Conservation (phyloP, 30 jellyfish, hydroid and myxozoan species). For the Aurelia aurita region DNA sequence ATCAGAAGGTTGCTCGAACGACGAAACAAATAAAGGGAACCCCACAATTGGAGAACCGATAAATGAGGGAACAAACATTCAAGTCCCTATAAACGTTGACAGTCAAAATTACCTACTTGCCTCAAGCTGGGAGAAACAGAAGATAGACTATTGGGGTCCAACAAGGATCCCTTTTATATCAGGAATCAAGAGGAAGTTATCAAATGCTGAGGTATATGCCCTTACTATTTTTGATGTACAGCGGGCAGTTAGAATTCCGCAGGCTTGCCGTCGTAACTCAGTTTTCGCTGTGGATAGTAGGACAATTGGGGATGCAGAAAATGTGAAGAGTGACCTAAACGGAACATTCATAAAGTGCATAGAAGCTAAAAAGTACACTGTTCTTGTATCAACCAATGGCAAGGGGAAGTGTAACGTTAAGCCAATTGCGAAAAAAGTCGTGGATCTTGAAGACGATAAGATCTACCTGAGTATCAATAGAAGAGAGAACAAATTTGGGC, state of each 20-base stretch:
- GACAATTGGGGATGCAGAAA: not conserved
- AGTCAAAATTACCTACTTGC: too few relatives aligned
- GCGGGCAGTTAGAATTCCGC: slow-evolving; percentile 13
- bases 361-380: slow-evolving; percentile 2
- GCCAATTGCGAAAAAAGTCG: not conserved
- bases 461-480: not conserved
- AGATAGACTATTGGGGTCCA: slow-evolving; percentile 15
- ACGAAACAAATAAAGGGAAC: too few relatives aligned
- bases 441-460: not conserved
- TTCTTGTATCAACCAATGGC: not conserved
- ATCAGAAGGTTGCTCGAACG: too few relatives aligned
- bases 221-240: not conserved
- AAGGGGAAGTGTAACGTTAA: too few relatives aligned
- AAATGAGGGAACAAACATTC: too few relatives aligned
- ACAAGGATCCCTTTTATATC: not conserved
- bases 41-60: too few relatives aligned
- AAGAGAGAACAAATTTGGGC: slow-evolving; percentile 5
- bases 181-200: not conserved
- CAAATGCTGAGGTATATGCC: not conserved
- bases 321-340: slow-evolving; percentile 4
- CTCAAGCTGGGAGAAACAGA: too few relatives aligned
- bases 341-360: slow-evolving; percentile 5
- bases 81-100: too few relatives aligned
- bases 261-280: slow-evolving; percentile 5
- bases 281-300: not conserved